phyloP scores from a whole-genome alignment of 2,888 invertebrate species.

The Ernsta delagoae region DNA sequence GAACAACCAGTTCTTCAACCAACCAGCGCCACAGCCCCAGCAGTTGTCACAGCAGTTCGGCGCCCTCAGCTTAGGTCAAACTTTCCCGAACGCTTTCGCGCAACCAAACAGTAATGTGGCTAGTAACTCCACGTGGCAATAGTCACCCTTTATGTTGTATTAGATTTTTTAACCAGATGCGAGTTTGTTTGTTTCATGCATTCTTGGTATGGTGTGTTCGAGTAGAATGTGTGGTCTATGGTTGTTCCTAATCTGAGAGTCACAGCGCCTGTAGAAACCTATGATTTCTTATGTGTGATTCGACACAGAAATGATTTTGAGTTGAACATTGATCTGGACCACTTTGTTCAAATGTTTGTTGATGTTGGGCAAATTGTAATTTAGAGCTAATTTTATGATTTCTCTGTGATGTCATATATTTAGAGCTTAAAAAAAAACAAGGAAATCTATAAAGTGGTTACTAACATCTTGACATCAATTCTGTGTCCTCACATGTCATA shows the following conservation, averaged over 20 bases:
- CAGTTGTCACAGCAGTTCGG: conserved; percentile 71
- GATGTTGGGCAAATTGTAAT: too few relatives aligned
- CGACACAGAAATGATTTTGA: conserved; percentile 4
- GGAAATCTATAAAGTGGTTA: background rate
- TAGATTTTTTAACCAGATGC: conserved; percentile 24
- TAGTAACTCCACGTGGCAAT: conserved; percentile 78
- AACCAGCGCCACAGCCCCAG: conserved; percentile 39
- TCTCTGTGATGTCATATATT: too few relatives aligned
- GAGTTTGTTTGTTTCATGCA: conserved; percentile 18
- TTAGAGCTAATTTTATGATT: background rate
- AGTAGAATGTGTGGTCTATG: conserved; percentile 14
- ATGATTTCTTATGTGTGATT: background rate
- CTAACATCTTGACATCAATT: background rate
- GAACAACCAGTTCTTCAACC: conserved; percentile 48
- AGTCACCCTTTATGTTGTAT: conserved; percentile 41
- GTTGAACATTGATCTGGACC: background rate
- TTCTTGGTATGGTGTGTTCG: conserved; percentile 1
- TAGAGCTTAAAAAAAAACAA: too few relatives aligned
- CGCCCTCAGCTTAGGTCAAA: conserved; percentile 70
- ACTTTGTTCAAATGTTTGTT: background rate
- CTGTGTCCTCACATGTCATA: background rate
- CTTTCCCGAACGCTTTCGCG: conserved; percentile 70
- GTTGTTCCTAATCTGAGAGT: conserved; percentile 15
- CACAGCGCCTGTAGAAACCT: background rate
- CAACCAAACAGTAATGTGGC: conserved; percentile 71